Evolutionary conservation across 2,797 vertebrate species (phyloP).

Genomic region (Chelon labrosus): DNA sequence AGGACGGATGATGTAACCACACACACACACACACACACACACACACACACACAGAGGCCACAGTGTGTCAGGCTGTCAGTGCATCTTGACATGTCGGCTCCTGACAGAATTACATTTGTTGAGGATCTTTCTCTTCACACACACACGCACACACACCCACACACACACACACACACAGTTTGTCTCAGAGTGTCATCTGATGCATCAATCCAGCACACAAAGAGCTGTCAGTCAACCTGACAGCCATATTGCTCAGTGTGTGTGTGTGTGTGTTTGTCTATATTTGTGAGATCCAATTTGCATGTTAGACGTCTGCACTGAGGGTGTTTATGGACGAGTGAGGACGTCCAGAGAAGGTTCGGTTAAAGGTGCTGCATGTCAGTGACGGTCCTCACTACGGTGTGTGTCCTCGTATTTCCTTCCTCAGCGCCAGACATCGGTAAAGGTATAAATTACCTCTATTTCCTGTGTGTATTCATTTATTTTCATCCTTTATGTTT

Average conservation of each 20-base stretch:
- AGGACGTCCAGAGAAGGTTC: no score
- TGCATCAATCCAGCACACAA: slow-evolving; percentile 46
- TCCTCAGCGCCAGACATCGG: no score
- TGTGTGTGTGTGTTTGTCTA: neutral
- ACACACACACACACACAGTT: slow-evolving; percentile 27
- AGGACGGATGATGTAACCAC: slow-evolving; percentile 2
- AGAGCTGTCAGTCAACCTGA: slow-evolving; percentile 62
- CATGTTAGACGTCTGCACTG: neutral
- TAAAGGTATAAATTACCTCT: no score
- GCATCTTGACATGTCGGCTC: slow-evolving; percentile 33
- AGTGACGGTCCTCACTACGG: no score
- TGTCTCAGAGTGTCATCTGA: slow-evolving; percentile 48
- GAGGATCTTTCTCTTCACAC: neutral
- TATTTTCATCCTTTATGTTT: no score
- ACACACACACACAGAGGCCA: neutral
- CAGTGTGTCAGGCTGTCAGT: slow-evolving; percentile 48
- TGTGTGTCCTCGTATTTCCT: no score
- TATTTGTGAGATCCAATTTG: neutral
- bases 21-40: slow-evolving; percentile 17
- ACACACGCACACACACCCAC: slow-evolving; percentile 22
- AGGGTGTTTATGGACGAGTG: neutral
- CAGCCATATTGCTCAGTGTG: slow-evolving; percentile 44
- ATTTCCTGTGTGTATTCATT: no score
- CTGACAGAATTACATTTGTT: slow-evolving; percentile 49
- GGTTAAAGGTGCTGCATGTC: no score